Conservation (phyloP, 1,140 invertebrate genomes). For the Drosophila simulans region DNA sequence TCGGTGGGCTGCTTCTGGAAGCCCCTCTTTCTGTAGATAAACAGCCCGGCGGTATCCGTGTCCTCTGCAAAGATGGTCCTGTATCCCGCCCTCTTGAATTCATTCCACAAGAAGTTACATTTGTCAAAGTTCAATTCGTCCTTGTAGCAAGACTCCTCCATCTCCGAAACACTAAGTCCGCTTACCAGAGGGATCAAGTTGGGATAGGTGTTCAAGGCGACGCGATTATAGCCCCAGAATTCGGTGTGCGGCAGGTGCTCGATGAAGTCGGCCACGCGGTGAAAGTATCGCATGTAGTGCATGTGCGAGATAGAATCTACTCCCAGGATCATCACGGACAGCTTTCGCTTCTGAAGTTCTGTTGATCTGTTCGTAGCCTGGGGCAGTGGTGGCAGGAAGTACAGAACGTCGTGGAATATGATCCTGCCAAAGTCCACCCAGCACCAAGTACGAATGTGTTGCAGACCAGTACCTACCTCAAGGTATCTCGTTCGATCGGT, state of each 20-base stretch:
- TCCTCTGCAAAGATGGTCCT: slow-evolving; percentile 6
- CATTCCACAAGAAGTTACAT: slow-evolving; percentile 14
- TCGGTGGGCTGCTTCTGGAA: slow-evolving; percentile 9
- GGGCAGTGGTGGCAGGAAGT: slow-evolving; percentile 1
- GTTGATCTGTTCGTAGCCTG: too few relatives aligned
- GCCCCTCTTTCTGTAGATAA: background rate
- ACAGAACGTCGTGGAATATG: slow-evolving; percentile 11
- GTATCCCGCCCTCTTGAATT: slow-evolving; percentile 14
- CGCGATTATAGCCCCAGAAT: slow-evolving; percentile 27
- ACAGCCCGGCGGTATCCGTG: slow-evolving; percentile 1
- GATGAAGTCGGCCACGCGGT: slow-evolving; percentile 6
- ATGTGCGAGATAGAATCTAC: slow-evolving; percentile 21
- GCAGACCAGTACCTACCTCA: slow-evolving; percentile 15
- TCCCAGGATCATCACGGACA: slow-evolving; percentile 21
- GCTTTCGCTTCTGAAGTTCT: background rate
- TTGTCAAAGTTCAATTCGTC: slow-evolving; percentile 2
- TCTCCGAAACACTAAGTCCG: background rate
- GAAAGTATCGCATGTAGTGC: slow-evolving; percentile 18
- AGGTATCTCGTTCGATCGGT: background rate
- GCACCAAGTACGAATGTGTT: slow-evolving; percentile 7
- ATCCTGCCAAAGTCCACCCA: slow-evolving; percentile 14
- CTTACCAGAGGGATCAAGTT: slow-evolving; percentile 10
- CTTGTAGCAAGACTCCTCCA: background rate
- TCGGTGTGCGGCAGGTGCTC: slow-evolving; percentile 11
- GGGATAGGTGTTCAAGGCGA: slow-evolving; percentile 12